Conservation (phyloP, 2,797 vertebrate species). For the Fistularia commersonii region DNA sequence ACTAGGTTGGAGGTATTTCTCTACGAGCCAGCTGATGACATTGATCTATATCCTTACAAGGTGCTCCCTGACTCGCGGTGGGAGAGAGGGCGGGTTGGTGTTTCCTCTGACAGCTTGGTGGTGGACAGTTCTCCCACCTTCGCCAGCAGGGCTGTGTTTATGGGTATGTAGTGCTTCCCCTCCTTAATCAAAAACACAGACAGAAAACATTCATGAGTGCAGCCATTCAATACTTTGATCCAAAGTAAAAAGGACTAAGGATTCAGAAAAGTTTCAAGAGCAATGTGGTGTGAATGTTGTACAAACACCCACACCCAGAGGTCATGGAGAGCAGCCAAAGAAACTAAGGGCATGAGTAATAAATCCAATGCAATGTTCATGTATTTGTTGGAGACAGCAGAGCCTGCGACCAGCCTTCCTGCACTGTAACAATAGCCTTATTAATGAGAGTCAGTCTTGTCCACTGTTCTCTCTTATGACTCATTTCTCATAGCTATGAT, state of each 20-base stretch:
- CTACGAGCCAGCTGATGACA: neutral
- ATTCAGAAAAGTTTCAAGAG: neutral
- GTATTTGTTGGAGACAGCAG: slow-evolving; percentile 22
- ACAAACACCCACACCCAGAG: slow-evolving; percentile 27
- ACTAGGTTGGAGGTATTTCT: too few relatives aligned
- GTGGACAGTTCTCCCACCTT: slow-evolving; percentile 71
- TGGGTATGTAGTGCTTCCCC: slow-evolving; percentile 93
- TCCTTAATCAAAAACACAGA: slow-evolving; percentile 72
- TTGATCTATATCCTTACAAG: slow-evolving; percentile 71
- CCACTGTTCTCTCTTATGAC: neutral
- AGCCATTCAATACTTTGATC: slow-evolving; percentile 5
- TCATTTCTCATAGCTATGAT: slow-evolving; percentile 22
- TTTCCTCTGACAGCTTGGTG: slow-evolving; percentile 70
- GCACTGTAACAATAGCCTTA: slow-evolving; percentile 38
- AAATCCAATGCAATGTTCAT: slow-evolving; percentile 31
- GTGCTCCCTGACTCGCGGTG: slow-evolving; percentile 76
- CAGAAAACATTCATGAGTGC: slow-evolving; percentile 11
- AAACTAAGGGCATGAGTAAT: slow-evolving; percentile 36
- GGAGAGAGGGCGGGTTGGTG: slow-evolving; percentile 63
- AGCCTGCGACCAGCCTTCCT: slow-evolving; percentile 26
- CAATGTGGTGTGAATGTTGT: slow-evolving; percentile 1
- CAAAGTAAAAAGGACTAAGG: slow-evolving; percentile 5
- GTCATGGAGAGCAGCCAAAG: slow-evolving; percentile 45
- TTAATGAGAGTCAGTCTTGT: slow-evolving; percentile 22
- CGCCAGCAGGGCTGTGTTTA: slow-evolving; percentile 83